A percentile compares a stretch with the other conserved stretches of the same genome.
phyloP scores from a whole-genome alignment of 2,888 invertebrate species.

The Phalangium opilio region DNA sequence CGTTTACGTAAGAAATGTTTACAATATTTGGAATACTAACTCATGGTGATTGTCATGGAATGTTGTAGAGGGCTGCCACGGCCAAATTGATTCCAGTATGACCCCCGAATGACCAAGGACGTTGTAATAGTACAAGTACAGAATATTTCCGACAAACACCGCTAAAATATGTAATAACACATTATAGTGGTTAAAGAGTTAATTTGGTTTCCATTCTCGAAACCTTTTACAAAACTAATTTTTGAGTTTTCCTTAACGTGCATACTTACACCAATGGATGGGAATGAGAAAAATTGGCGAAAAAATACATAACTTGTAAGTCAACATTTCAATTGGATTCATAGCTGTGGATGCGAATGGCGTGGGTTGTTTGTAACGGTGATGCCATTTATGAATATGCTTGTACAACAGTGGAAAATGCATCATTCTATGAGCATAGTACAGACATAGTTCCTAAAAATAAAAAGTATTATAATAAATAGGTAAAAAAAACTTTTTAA shows the following conservation, averaged over 20 bases:
- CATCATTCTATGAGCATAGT: slow-evolving; percentile 44
- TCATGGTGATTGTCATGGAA: slow-evolving; percentile 65
- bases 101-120: slow-evolving; percentile 60
- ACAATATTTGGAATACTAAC: no score
- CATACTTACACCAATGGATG: slow-evolving; percentile 52
- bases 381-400: slow-evolving; percentile 55
- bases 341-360: slow-evolving; percentile 59
- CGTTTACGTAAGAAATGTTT: no score
- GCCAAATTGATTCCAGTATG: slow-evolving; percentile 51
- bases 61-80: slow-evolving; percentile 53
- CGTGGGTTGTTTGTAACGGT: slow-evolving; percentile 58
- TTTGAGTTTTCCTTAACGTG: no score
- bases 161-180: no score
- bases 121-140: slow-evolving; percentile 54
- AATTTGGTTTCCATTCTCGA: no score
- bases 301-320: slow-evolving; percentile 45
- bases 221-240: no score
- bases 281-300: slow-evolving; percentile 47
- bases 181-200: no score
- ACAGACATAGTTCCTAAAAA: slow-evolving; percentile 44
- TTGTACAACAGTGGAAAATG: slow-evolving; percentile 52
- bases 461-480: slow-evolving; percentile 20
- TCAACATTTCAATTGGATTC: slow-evolving; percentile 51
- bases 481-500: no score
- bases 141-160: no score